Evolutionary conservation across 2,113 vertebrate species (phyloP), one percentile per base, ranked within the genome.

Genomic region (Pica pica): DNA sequence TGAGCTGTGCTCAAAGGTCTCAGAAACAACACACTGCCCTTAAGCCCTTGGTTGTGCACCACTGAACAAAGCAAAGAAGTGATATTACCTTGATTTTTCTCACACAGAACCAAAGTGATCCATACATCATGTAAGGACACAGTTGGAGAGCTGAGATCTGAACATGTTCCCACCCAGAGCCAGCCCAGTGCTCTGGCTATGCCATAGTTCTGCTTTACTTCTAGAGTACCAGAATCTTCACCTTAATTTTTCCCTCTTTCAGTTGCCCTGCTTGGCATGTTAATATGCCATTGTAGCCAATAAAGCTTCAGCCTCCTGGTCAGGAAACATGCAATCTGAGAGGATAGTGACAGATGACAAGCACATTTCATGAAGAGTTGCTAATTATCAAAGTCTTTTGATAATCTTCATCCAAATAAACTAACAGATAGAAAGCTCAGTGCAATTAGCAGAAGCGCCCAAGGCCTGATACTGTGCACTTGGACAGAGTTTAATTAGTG

Each of bases 371-470:
- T 21, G 22, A 85, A 47, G 3, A 47, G 33, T 1, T 77, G 47
- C 64, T 88, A 85, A 86, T 88, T 86, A 80, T 80, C 71, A 91
- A 79, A 94, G 55, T 42, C 59, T 89, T 87, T 76, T 84, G 47
- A 65, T 87, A 80, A 77, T 65, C 77, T 74, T 95, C 82, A 73
- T 69, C 47, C 42, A 57, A 85, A 61, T 56, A 93, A 86, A 95
- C 61, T 59, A 97, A 90, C 70, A 95, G 74, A 87, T 94, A 87
- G 56, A 92, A 95, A 85, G 47, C 75, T 83, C 87, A 57, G 35
- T 10, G 27, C 71, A 93, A 93, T 85, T 86, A 95, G 46, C 23
- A 76, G 71, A 82, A 83, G 52, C 52, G 75, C 79, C 63, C 44
- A 59, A 76, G 71, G 77, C 63, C 60, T 80, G 55, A 93, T 42